Evolutionary conservation across 37 sponge, comb jelly and placozoan species (phyloP).

Genomic region (Halisarca cf. caerulea): DNA sequence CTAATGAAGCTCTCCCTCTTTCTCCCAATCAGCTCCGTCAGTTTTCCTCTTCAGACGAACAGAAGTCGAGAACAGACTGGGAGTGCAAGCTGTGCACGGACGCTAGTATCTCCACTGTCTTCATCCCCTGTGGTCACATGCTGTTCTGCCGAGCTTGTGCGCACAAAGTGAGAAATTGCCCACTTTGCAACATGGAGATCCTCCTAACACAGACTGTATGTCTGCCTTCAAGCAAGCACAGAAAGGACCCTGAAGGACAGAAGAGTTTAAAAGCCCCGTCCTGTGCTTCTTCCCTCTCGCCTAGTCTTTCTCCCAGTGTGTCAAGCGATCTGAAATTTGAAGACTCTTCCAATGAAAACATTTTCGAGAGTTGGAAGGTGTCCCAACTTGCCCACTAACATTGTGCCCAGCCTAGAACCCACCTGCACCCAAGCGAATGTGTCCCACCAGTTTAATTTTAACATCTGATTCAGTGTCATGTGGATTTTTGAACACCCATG

Average conservation of each 20-base stretch:
- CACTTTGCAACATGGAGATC: conserved; percentile 14
- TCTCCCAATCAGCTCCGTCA: too few relatives aligned
- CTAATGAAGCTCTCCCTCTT: background rate
- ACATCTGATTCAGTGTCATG: too few relatives aligned
- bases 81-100: conserved; percentile 22
- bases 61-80: background rate
- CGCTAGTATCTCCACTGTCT: background rate
- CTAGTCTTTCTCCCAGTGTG: conserved; percentile 3
- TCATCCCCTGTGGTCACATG: conserved; percentile 28
- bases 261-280: background rate
- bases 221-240: background rate
- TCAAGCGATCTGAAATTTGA: conserved; percentile 15
- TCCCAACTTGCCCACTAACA: too few relatives aligned
- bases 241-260: background rate
- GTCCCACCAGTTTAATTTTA: too few relatives aligned
- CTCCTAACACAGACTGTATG: conserved; percentile 25
- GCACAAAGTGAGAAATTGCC: conserved; percentile 1
- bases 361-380: background rate
- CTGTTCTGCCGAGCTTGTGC: conserved; percentile 9
- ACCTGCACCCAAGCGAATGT: too few relatives aligned
- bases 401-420: too few relatives aligned
- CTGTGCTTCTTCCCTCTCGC: background rate
- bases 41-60: background rate
- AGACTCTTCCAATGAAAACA: conserved; percentile 14
- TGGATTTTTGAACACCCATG: too few relatives aligned